Evolutionary conservation across 2,113 vertebrate genomes (phyloP).

Genomic region (Strix uralensis): DNA sequence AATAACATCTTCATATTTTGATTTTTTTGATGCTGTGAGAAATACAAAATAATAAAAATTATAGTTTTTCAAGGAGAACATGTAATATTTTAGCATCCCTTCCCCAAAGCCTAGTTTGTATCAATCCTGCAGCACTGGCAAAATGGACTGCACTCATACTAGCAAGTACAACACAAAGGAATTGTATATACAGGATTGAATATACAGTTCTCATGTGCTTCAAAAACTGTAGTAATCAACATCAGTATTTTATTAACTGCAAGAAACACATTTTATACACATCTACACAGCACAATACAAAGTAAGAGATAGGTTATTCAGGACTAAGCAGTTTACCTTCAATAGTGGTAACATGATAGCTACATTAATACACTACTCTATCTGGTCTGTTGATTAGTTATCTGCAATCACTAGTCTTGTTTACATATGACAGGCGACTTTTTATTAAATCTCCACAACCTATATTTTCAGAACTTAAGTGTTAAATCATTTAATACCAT

Average conservation of each 20-base stretch:
- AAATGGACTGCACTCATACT: neutral
- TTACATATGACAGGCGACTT: neutral
- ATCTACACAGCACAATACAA: neutral
- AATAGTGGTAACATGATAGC: neutral
- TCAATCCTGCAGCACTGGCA: neutral
- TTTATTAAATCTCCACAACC: neutral
- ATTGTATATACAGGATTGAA: neutral
- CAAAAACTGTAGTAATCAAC: neutral
- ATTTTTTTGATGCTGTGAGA: conserved; percentile 79
- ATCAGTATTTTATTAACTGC: neutral
- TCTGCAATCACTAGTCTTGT: neutral
- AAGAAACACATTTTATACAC: neutral
- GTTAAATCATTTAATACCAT: neutral
- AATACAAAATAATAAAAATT: neutral
- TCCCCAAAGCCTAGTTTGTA: neutral
- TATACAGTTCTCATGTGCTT: neutral
- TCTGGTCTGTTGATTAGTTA: neutral
- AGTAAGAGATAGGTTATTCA: neutral
- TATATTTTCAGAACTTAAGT: neutral
- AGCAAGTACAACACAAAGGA: neutral
- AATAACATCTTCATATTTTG: conserved; percentile 84
- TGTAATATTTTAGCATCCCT: neutral
- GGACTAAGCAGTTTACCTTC: neutral
- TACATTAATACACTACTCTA: neutral
- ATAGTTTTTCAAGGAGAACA: neutral